Evolutionary conservation across 2,888 invertebrate genomes (phyloP), one percentile per base, ranked within the genome.

Genomic region (Melinopterus prodromus): DNA sequence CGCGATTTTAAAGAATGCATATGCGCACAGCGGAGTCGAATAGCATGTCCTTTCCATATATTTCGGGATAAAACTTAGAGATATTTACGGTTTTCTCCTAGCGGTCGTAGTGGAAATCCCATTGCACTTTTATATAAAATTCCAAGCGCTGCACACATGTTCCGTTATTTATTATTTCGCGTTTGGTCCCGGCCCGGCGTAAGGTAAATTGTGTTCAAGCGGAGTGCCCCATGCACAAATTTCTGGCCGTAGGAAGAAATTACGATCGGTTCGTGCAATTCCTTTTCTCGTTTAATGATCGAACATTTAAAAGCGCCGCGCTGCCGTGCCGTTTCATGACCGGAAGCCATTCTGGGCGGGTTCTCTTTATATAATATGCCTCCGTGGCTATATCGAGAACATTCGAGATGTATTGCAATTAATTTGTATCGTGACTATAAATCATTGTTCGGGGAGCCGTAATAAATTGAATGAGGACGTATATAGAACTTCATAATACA

Each of bases 41-140:
- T 53, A 53, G 12, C 53, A 53, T 53, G 53, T 53, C 53, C 5
- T 53, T 53, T 53, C 53, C 53, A 53, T 53, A 53, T 12, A 53
- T 53, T 53, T 53, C 53, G 0, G 53, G 53, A 53, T 53, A 53
- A 53, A 53, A 53, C 53, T 53, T 53, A 53, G 53, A 53, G 53
- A 53, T 53, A 53, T 53, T 53, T 53, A 53, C 53, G 53, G 53
- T 53, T 53, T 53, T 12, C 53, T 7, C 9, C 53, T 53, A 53
- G 53, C 5, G 53, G 9, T 53, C 26, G 26, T 26, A 26, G 53
- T 53, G 7, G 9, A 7, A 7, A 53, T 53, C 53, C 9, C 53
- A 53, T 53, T 53, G 53, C 53, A 53, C 53, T 53, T 53, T 53
- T 53, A 53, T 53, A 53, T 53, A 53, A 53, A 53, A 53, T 53